These are phyloP conservation scores for Synchiropus splendidus DNA, from an alignment of 2,113 vertebrate species.

Conservation along the genomic window DNA sequence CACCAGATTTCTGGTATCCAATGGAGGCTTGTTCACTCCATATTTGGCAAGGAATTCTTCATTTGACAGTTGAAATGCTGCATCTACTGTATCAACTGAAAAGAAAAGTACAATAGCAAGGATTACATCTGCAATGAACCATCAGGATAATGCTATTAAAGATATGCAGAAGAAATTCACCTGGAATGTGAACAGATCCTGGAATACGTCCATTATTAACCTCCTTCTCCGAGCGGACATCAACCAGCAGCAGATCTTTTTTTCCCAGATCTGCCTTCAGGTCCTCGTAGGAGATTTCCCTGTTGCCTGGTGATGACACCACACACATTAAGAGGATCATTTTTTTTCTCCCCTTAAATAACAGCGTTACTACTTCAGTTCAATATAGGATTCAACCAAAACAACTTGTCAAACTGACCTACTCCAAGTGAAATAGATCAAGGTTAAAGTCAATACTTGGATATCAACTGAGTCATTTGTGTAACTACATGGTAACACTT, in stretches of 20 bases:
- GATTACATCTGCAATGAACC: conserved; percentile 1
- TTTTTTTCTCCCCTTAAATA: too few species aligned
- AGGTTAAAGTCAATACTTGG: too few species aligned
- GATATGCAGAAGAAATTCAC: conserved; percentile 25
- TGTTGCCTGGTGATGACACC: too few species aligned
- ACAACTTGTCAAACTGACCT: too few species aligned
- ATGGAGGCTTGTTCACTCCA: conserved; percentile 58
- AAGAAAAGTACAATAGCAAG: background rate
- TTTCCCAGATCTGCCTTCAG: conserved; percentile 52
- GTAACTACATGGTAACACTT: too few species aligned
- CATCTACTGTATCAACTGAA: conserved; percentile 62
- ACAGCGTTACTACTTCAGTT: too few species aligned
- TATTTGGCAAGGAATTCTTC: conserved; percentile 62
- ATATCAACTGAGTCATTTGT: too few species aligned
- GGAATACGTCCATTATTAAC: conserved; percentile 58
- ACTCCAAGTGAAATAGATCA: too few species aligned
- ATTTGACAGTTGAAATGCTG: conserved; percentile 59
- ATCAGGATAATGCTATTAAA: background rate
- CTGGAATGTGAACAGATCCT: conserved; percentile 63
- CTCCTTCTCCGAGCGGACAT: conserved; percentile 64
- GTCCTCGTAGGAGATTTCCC: conserved; percentile 55
- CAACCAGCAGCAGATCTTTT: conserved; percentile 56
- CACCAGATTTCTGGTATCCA: conserved; percentile 61
- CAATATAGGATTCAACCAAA: too few species aligned
- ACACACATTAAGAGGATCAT: too few species aligned